Evolutionary conservation across 1,140 invertebrate genomes (phyloP).

Genomic region (Ctenoplectra terminalis): DNA sequence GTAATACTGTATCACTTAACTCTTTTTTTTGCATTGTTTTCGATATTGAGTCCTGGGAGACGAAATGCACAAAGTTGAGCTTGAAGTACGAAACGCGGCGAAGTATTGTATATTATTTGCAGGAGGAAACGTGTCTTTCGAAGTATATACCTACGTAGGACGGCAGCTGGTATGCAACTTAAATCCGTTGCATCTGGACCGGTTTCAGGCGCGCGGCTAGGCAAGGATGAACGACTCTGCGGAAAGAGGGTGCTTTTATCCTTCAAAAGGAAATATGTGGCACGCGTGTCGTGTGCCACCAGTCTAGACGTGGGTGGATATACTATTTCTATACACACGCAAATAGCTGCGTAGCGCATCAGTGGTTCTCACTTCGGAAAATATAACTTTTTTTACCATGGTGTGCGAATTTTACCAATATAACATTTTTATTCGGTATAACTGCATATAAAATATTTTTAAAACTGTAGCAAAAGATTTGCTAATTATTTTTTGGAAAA

Average conservation of each 20-base stretch:
- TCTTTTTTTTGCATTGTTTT: too few species aligned
- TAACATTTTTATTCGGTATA: too few species aligned
- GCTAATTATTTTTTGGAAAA: background rate
- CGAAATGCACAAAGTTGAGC: background rate
- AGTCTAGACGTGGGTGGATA: constrained; percentile 23
- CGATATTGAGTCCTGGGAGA: too few species aligned
- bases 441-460: too few species aligned
- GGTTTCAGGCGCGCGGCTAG: constrained; percentile 53
- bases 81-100: background rate
- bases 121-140: constrained; percentile 32
- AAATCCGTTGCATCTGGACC: constrained; percentile 58
- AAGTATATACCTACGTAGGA: background rate
- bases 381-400: too few species aligned
- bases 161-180: constrained; percentile 63
- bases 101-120: constrained; percentile 10
- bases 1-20: too few species aligned
- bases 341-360: constrained; percentile 19
- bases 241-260: constrained; percentile 46
- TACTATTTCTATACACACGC: constrained; percentile 30
- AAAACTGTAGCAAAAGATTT: too few species aligned
- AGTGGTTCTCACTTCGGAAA: background rate
- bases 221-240: constrained; percentile 28
- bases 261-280: constrained; percentile 42
- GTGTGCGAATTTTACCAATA: background rate
- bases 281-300: constrained; percentile 50